These are phyloP conservation scores for Orussus abietinus DNA, from an alignment of 1,140 invertebrate genomes.

Conservation along the genomic window DNA sequence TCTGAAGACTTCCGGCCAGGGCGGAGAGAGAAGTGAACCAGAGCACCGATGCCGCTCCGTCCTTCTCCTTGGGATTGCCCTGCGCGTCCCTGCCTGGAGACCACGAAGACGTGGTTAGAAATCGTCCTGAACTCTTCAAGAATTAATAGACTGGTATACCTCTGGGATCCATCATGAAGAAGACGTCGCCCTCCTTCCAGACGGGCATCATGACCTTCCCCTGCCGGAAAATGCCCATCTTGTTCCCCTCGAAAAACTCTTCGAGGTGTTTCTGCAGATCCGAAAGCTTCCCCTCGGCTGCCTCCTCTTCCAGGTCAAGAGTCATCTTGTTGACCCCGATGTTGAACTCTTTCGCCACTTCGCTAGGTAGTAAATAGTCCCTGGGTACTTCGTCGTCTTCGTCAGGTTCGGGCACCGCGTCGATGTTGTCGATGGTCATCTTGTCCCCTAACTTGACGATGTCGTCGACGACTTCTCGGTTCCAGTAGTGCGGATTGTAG, in stretches of 20 bases:
- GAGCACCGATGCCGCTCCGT: constrained; percentile 31
- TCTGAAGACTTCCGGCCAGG: constrained; percentile 18
- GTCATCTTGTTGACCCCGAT: constrained; percentile 38
- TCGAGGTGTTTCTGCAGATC: constrained; percentile 25
- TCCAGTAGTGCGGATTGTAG: constrained; percentile 39
- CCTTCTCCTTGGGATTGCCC: constrained; percentile 22
- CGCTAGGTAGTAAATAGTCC: constrained; percentile 46
- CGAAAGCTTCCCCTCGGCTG: constrained; percentile 12
- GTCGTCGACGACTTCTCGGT: constrained; percentile 39
- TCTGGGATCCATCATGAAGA: constrained; percentile 39
- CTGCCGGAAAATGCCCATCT: constrained; percentile 37
- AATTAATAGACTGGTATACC: too few relatives aligned
- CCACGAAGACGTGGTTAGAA: too few relatives aligned
- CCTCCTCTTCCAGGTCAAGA: constrained; percentile 30
- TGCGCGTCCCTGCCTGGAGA: constrained; percentile 29
- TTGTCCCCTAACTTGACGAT: constrained; percentile 42
- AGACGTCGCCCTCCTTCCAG: constrained; percentile 36
- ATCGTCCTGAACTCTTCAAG: too few relatives aligned
- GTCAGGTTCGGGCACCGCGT: constrained; percentile 35
- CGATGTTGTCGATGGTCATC: constrained; percentile 36
- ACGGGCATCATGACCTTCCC: constrained; percentile 34
- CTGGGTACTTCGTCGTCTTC: constrained; percentile 30
- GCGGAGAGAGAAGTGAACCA: constrained; percentile 32
- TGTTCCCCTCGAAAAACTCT: constrained; percentile 29
- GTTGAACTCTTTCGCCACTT: constrained; percentile 42